Evolutionary conservation across 2,888 invertebrate species (phyloP).

Genomic region (Ichneumoninae sp.): DNA sequence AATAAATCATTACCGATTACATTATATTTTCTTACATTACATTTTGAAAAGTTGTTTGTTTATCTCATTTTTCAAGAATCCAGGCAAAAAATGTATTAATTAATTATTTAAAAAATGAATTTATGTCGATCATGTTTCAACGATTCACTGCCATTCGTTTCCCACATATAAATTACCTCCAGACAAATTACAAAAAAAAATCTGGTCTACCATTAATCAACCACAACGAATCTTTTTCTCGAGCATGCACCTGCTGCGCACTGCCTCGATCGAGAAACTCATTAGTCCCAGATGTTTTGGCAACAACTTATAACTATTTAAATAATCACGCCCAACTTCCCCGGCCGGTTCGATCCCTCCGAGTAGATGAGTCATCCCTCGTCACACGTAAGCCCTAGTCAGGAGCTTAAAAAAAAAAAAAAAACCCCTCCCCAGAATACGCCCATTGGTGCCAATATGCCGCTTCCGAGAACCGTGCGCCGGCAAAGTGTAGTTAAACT

Average conservation of each 20-base stretch:
- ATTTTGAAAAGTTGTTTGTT: no score
- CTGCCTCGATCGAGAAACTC: constrained; percentile 2
- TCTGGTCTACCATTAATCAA: background rate
- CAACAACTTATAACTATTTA: constrained; percentile 18
- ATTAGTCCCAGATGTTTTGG: background rate
- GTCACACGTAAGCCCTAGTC: background rate
- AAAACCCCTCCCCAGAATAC: background rate
- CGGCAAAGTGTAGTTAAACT: constrained; percentile 37
- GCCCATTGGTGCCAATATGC: constrained; percentile 26
- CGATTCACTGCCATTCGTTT: background rate
- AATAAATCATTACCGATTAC: background rate
- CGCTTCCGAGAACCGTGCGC: background rate
- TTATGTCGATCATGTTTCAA: no score
- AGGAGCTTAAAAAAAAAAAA: background rate
- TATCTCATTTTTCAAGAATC: no score
- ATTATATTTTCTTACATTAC: no score
- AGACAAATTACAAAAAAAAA: background rate
- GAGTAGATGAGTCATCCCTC: background rate
- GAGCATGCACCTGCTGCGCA: background rate
- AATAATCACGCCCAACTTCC: background rate
- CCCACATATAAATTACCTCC: background rate
- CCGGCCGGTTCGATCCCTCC: constrained; percentile 8
- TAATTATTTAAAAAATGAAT: no score
- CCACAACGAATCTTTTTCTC: background rate
- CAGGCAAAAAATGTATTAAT: no score